Evolutionary conservation across 2,113 vertebrate species (phyloP).

Genomic region (Sinocyclocheilus grahami): DNA sequence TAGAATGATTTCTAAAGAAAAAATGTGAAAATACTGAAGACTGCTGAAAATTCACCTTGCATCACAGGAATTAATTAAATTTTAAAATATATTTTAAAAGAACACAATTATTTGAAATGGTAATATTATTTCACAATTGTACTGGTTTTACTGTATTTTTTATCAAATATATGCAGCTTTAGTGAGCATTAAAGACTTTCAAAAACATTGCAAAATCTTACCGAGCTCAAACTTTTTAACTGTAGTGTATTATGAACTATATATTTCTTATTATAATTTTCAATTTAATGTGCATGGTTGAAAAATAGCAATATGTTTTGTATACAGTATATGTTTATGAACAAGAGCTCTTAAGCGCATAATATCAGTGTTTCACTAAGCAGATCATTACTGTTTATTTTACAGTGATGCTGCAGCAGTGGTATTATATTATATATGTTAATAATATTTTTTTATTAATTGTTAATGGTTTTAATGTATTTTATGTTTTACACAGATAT

Average conservation of each 20-base stretch:
- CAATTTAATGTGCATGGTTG: neutral
- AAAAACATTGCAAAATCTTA: neutral
- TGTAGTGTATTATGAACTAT: neutral
- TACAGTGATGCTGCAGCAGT: neutral
- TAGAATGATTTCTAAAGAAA: neutral
- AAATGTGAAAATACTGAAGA: neutral
- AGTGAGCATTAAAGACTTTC: neutral
- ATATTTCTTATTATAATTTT: neutral
- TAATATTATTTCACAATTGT: neutral
- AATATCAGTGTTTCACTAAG: neutral
- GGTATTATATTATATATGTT: neutral
- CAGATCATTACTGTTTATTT: neutral
- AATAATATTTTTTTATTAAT: neutral
- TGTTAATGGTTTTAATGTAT: neutral
- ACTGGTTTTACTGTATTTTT: neutral
- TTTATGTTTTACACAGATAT: constrained; percentile 77
- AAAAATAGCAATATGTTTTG: neutral
- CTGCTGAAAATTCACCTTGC: neutral
- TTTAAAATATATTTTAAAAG: neutral
- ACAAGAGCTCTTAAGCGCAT: neutral
- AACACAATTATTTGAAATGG: neutral
- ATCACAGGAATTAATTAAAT: neutral
- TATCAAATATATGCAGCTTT: neutral
- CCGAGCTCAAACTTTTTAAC: neutral
- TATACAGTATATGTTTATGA: neutral